Percentiles rank a stretch among this genome's conserved stretches.
These are phyloP conservation scores for Melangyna quadrimaculata DNA, from an alignment of 2,888 invertebrate species.

Conservation along the genomic window DNA sequence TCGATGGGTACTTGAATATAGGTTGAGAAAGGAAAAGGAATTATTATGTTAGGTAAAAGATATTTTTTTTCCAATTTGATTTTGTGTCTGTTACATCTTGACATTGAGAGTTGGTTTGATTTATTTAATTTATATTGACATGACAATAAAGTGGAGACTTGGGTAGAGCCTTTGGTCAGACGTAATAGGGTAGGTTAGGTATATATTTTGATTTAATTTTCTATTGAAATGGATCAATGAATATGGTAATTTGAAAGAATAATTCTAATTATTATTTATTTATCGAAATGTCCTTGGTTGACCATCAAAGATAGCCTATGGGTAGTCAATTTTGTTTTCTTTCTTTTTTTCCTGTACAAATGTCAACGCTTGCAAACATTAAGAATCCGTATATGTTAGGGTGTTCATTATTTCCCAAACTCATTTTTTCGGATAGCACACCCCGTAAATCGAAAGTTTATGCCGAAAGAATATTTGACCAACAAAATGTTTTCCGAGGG, in stretches of 20 bases:
- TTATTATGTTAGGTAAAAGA: not conserved
- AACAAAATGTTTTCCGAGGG: no score
- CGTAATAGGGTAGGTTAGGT: not conserved
- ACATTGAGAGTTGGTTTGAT: conserved; percentile 18
- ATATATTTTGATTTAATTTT: conserved; percentile 5
- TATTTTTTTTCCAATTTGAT: not conserved
- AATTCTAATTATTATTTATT: not conserved
- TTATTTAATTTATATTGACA: conserved; percentile 20
- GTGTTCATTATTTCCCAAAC: no score
- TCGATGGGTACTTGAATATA: not conserved
- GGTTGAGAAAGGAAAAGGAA: not conserved
- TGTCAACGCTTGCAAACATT: no score
- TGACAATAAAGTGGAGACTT: not conserved
- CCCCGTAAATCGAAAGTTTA: no score
- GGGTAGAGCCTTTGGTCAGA: not conserved
- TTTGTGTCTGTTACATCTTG: conserved; percentile 2
- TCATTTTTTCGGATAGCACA: no score
- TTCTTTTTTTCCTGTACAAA: no score
- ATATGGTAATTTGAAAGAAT: not conserved
- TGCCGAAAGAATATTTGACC: no score
- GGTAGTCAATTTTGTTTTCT: no score
- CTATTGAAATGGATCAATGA: not conserved
- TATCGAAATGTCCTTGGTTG: not conserved
- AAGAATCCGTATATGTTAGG: no score
- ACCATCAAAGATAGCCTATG: not conserved